These are phyloP conservation scores for Drosophila cognata DNA, from an alignment of 2,888 invertebrate genomes.

Conservation along the genomic window DNA sequence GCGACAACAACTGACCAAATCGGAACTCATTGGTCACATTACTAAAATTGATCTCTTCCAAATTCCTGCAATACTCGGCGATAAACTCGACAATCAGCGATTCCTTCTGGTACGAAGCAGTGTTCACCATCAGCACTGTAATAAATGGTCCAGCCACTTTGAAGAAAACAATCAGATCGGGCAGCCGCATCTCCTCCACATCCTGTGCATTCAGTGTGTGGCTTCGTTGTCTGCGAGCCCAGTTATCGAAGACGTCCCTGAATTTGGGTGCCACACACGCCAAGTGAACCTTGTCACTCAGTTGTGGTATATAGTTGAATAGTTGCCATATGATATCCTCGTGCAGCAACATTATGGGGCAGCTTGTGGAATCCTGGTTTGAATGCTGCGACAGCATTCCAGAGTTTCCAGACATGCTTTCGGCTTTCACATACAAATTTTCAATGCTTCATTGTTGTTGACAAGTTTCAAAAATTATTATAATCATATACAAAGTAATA, in stretches of 20 bases:
- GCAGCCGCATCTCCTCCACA: conserved; percentile 60
- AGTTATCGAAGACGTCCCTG: conserved; percentile 47
- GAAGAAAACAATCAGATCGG: conserved; percentile 65
- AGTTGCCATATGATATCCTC: conserved; percentile 59
- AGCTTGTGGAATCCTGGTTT: not conserved
- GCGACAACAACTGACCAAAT: conserved; percentile 46
- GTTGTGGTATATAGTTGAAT: conserved; percentile 46
- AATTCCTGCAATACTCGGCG: conserved; percentile 57
- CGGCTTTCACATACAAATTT: conserved; percentile 51
- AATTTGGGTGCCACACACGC: conserved; percentile 58
- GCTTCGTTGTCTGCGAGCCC: conserved; percentile 37
- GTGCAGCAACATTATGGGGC: conserved; percentile 45
- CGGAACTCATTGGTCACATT: conserved; percentile 69
- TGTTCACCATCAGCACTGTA: conserved; percentile 40
- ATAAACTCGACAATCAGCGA: conserved; percentile 67
- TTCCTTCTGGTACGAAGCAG: conserved; percentile 60
- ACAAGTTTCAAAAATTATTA: conserved; percentile 20
- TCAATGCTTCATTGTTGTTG: conserved; percentile 28
- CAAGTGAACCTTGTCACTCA: conserved; percentile 57
- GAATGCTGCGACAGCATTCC: not conserved
- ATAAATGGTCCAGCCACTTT: conserved; percentile 60
- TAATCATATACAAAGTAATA: not conserved
- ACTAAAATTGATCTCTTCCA: conserved; percentile 54
- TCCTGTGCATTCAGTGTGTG: conserved; percentile 44
- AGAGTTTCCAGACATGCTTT: conserved; percentile 34